Conservation (phyloP, 2,888 invertebrate species). For the Thecocarcelia acutangulata region DNA sequence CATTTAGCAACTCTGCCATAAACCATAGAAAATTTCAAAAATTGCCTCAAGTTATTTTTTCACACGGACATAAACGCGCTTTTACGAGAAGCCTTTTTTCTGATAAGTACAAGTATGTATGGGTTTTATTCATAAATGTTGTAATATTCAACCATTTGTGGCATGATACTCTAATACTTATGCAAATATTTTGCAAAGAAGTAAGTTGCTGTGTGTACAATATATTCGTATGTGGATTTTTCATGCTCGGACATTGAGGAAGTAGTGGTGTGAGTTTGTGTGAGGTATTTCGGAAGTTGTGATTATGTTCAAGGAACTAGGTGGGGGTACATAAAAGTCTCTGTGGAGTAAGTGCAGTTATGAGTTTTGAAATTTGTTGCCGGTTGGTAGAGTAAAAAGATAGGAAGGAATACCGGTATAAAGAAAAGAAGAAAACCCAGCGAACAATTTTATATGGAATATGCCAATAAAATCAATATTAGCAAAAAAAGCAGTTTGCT, state of each 20-base stretch:
- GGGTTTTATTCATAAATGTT: conserved; percentile 53
- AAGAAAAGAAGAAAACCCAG: background rate
- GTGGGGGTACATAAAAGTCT: background rate
- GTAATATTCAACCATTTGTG: conserved; percentile 24
- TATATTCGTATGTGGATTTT: background rate
- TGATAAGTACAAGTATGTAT: conserved; percentile 33
- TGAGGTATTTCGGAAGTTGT: background rate
- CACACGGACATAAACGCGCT: conserved; percentile 65
- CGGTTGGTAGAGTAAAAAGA: background rate
- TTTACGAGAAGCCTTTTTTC: conserved; percentile 59
- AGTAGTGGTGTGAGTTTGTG: background rate
- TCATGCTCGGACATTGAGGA: background rate
- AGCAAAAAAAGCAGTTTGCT: too few relatives aligned
- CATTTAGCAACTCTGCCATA: conserved; percentile 12
- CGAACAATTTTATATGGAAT: background rate
- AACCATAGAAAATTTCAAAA: conserved; percentile 64
- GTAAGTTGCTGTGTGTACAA: background rate
- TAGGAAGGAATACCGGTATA: background rate
- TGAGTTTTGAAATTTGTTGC: conserved; percentile 19
- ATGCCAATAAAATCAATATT: too few relatives aligned
- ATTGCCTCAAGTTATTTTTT: conserved; percentile 66
- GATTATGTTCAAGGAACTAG: conserved; percentile 2
- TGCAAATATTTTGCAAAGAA: conserved; percentile 39
- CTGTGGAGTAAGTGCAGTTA: conserved; percentile 1
- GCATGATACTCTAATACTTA: conserved; percentile 38